Conservation (phyloP, 1,140 invertebrate genomes). For the Drosophila mayri region DNA sequence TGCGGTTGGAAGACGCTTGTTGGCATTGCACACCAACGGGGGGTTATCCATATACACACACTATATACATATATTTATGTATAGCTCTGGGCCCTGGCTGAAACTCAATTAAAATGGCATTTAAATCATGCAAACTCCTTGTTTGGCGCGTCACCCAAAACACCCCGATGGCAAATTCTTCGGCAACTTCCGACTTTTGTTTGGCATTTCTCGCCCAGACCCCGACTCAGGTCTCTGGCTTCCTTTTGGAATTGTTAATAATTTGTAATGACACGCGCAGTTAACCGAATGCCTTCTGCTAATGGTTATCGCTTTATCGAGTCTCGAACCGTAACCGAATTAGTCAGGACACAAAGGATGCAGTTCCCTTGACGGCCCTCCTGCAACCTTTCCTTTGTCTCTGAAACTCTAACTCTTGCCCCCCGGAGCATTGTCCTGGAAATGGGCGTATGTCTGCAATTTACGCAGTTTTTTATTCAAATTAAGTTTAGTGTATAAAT, state of each 20-base stretch:
- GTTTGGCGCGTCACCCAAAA: slow-evolving; percentile 45
- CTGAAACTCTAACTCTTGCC: slow-evolving; percentile 6
- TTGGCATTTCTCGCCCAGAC: slow-evolving; percentile 4
- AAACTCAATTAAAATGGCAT: slow-evolving; percentile 82
- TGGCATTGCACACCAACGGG: slow-evolving; percentile 74
- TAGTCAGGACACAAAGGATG: slow-evolving; percentile 40
- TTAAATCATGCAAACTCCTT: slow-evolving; percentile 79
- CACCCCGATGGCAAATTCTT: slow-evolving; percentile 64
- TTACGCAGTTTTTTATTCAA: slow-evolving; percentile 80
- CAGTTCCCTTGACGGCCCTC: slow-evolving; percentile 19
- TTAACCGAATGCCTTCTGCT: slow-evolving; percentile 17
- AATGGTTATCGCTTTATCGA: slow-evolving; percentile 24
- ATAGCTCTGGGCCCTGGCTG: slow-evolving; percentile 9
- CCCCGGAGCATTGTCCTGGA: slow-evolving; percentile 28
- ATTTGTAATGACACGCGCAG: slow-evolving; percentile 67
- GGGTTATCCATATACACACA: slow-evolving; percentile 29
- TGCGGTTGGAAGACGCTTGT: slow-evolving; percentile 68
- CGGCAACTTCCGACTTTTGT: slow-evolving; percentile 40
- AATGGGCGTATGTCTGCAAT: slow-evolving; percentile 70
- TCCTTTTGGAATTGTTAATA: slow-evolving; percentile 75
- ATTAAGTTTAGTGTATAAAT: slow-evolving; percentile 62
- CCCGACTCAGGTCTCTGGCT: neutral
- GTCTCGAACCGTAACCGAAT: slow-evolving; percentile 52
- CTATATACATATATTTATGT: neutral
- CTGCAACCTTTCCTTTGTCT: slow-evolving; percentile 52